Evolutionary conservation across 2,113 vertebrate genomes (phyloP), one percentile per base, ranked within the genome.

Genomic region (Synodontis membranacea): DNA sequence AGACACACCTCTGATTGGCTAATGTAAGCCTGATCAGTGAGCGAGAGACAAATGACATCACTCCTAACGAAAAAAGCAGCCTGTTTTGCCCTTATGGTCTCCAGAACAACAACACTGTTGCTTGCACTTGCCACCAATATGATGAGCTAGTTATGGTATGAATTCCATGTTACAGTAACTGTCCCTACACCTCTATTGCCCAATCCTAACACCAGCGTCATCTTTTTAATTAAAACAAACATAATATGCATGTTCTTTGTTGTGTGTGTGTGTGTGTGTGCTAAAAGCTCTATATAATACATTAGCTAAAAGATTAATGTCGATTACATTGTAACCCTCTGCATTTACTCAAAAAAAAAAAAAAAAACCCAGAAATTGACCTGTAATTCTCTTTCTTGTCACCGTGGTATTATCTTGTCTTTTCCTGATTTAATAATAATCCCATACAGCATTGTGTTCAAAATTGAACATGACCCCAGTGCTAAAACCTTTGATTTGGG

Each of bases 361-460:
- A n/a, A n/a, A n/a, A n/a, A n/a, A n/a, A n/a, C n/a, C n/a, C n/a
- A n/a, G n/a, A n/a, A 83, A 48, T 34, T 62, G 44, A 75, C 56
- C 74, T 21, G 44, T 28, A 44, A 64, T 25, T 74, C n/a, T 60
- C 14, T 66, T 70, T 72, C 85, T 60, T 86, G n/a, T 87, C 80
- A 83, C 15, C 56, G n/a, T 28, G 39, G n/a, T 48, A 75, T 86
- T 78, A 86, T 86, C 58, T 76, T 87, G 72, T 84, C 56, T 85
- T 46, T 84, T 50, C 31, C 70, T 68, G 58, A 89, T 86, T 42
- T 86, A 82, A 86, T 86, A 80, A 58, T 84, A 68, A 70, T 87
- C 85, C 72, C 81, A 28, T 62, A 28, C 83, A n/a, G 72, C 28
- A 64, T 72, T 72, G 7, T 62, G 70, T 86, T 76, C 46, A 34